Base-by-base conservation (phyloP, 2,797 vertebrate genomes). In the Manis javanica region DNA sequence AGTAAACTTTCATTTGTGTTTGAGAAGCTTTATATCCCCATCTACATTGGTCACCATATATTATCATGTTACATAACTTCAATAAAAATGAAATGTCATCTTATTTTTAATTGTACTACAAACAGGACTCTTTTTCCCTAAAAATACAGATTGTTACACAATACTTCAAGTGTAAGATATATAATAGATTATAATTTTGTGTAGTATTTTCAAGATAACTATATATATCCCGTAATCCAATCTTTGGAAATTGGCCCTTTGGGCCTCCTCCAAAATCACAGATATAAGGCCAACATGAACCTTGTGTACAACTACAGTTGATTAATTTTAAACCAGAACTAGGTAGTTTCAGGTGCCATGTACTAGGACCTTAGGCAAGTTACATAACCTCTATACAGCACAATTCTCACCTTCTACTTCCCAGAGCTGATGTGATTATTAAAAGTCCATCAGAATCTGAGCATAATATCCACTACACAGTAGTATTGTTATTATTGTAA, bases 1-100 rank as follows among this genome's bases (percentile, higher is more conserved):
- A 79, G 24, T 83, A 81, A 96, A 94, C 26, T 68, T 95, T 21
- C 15, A 81, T 63, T 86, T 95, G 24, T 53, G 83, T 82, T 87
- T 55, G 46, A 69, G 39, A 87, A 94, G 16, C 5, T 75, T 88
- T 91, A n/a, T 51, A 46, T 79, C 19, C 78, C 19, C 87, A 42
- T 88, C 19, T 37, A 64, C 6, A 5, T 23, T 34, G 82, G 9
- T 91, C 63, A 72, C 29, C 82, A 19, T 12, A 92, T 91, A 49
- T 6, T 82, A 81, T 24, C 24, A 12, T 1, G 23, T 61, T 64
- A 71, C 16, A 72, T 63, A 95, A 39, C 46, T 81, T 91, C 83
- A 68, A 51, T 81, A 85, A 96, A 94, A 87, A 71, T 75, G 64
- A 87, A 26, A 2, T 42, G n/a, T 59, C 57, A 39, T 34, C 16